Conservation (phyloP, 2,888 invertebrate species). For the Rugalucina vietnamica region DNA sequence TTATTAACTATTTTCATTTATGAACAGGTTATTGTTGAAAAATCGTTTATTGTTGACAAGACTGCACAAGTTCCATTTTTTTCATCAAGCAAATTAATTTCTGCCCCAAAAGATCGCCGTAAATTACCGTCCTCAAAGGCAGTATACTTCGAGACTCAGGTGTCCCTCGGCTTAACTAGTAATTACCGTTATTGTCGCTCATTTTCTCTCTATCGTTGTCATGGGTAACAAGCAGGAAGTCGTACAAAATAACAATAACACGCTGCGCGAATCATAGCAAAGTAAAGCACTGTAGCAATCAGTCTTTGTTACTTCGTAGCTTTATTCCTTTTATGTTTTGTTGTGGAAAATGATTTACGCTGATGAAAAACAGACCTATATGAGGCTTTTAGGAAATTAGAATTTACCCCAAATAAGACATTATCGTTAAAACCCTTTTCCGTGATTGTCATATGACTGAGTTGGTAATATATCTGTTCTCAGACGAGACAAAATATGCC, state of each 20-base stretch:
- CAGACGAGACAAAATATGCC: not conserved
- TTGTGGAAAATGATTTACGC: slow-evolving; percentile 3
- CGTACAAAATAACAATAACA: slow-evolving; percentile 20
- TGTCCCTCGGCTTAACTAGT: slow-evolving; percentile 34
- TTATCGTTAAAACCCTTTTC: slow-evolving; percentile 30
- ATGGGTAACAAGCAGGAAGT: slow-evolving; percentile 35
- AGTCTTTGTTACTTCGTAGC: slow-evolving; percentile 12
- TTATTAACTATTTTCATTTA: too few species aligned
- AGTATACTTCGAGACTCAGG: slow-evolving; percentile 25
- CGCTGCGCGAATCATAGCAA: slow-evolving; percentile 30
- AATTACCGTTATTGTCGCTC: slow-evolving; percentile 38
- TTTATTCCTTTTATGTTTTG: slow-evolving; percentile 5
- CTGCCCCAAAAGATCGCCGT: not conserved
- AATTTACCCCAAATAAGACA: slow-evolving; percentile 6
- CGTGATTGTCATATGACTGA: slow-evolving; percentile 31
- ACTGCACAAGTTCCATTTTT: too few species aligned
- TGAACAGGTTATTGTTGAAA: too few species aligned
- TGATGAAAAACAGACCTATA: not conserved
- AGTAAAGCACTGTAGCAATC: slow-evolving; percentile 31
- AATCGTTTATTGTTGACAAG: too few species aligned
- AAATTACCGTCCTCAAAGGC: not conserved
- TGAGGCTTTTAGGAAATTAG: slow-evolving; percentile 36
- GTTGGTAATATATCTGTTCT: slow-evolving; percentile 26
- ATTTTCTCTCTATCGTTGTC: slow-evolving; percentile 37
- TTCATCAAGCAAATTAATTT: not conserved